Percentiles rank a stretch among this genome's conserved stretches.
Conservation (phyloP, 2,888 invertebrate species). For the Dysmachus trigonus region DNA sequence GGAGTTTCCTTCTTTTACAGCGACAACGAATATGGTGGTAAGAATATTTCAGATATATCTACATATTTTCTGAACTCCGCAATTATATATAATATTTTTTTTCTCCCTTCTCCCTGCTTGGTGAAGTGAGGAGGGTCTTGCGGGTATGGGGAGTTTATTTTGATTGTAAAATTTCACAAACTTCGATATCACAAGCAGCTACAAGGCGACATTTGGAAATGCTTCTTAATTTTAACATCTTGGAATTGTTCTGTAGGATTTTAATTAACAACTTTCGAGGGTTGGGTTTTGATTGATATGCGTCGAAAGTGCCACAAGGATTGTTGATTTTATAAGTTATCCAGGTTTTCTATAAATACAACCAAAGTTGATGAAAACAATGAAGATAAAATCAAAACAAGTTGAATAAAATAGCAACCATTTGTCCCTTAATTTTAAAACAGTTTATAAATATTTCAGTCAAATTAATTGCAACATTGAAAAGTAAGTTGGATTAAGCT, state of each 20-base stretch:
- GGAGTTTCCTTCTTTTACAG: not conserved
- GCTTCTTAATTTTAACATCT: constrained; percentile 12
- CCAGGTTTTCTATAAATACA: not conserved
- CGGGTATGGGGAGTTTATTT: not conserved
- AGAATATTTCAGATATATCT: not conserved
- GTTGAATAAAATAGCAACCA: too few species aligned
- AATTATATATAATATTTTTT: constrained; percentile 32
- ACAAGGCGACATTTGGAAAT: constrained; percentile 34
- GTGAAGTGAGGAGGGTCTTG: not conserved
- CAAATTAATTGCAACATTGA: too few species aligned
- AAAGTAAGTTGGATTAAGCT: too few species aligned
- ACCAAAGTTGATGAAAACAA: not conserved
- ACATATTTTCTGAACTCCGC: constrained; percentile 14
- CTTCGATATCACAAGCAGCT: constrained; percentile 38
- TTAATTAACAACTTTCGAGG: not conserved
- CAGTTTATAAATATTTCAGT: too few species aligned
- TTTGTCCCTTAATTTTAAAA: too few species aligned
- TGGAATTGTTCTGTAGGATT: not conserved
- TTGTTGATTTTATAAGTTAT: not conserved
- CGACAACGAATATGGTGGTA: not conserved
- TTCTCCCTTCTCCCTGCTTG: not conserved
- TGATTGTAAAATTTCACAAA: constrained; percentile 37
- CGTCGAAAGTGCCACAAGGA: not conserved
- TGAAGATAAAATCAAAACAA: too few species aligned
- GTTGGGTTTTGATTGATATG: not conserved